These are phyloP conservation scores for Nemapogon koenigi DNA, from an alignment of 2,888 invertebrate genomes.

Conservation along the genomic window DNA sequence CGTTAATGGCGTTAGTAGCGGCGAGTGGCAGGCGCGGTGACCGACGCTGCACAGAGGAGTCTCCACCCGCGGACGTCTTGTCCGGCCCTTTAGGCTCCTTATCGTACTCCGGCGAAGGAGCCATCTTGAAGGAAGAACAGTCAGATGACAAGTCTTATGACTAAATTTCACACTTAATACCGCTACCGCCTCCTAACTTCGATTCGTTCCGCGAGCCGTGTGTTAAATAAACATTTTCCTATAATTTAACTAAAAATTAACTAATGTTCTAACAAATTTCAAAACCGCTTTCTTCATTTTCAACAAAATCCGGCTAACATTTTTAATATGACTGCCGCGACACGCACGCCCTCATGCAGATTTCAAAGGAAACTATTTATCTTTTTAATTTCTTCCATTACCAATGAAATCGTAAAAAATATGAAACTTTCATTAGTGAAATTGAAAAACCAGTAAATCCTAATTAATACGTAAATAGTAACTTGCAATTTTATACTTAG, in stretches of 20 bases:
- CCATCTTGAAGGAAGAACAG: conserved; percentile 72
- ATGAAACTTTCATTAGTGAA: too few species aligned
- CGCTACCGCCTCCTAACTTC: conserved; percentile 36
- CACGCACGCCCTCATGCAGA: conserved; percentile 20
- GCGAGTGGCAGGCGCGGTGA: too few species aligned
- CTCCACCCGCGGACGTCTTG: too few species aligned
- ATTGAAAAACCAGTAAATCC: too few species aligned
- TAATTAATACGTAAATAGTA: too few species aligned
- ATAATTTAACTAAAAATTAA: conserved; percentile 36
- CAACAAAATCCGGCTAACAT: conserved; percentile 52
- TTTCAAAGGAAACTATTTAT: not conserved
- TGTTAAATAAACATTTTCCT: conserved; percentile 44
- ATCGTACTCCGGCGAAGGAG: conserved; percentile 80
- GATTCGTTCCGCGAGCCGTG: conserved; percentile 34
- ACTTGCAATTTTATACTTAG: too few species aligned
- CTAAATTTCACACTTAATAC: conserved; percentile 47
- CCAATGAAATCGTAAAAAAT: not conserved
- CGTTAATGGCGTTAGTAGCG: too few species aligned
- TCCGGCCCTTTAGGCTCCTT: conserved; percentile 78
- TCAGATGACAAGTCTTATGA: conserved; percentile 66
- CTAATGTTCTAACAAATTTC: conserved; percentile 46
- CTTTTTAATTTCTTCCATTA: not conserved
- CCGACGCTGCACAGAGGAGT: too few species aligned
- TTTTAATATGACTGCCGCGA: conserved; percentile 35
- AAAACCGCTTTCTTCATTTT: conserved; percentile 53